Conservation (phyloP, 1,140 invertebrate species). For the Platorchestia sp. region DNA sequence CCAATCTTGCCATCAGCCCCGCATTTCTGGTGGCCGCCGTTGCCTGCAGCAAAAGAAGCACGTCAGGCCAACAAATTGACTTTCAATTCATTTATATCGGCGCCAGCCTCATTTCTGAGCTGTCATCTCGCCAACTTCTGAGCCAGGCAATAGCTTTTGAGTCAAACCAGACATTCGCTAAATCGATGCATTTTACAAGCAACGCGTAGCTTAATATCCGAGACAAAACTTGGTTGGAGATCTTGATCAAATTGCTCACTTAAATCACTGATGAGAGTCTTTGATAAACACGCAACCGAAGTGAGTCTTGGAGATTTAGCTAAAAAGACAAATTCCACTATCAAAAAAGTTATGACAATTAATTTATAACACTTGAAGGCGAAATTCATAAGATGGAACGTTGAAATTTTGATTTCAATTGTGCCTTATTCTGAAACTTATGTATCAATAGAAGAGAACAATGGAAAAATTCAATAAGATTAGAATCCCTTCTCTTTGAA, state of each 20-base stretch:
- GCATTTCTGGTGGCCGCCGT: background rate
- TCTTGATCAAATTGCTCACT: background rate
- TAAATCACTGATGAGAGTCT: background rate
- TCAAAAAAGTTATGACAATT: background rate
- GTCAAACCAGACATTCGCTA: background rate
- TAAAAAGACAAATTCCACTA: background rate
- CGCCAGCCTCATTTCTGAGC: background rate
- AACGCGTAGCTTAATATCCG: background rate
- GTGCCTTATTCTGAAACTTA: no score
- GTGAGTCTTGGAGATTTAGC: background rate
- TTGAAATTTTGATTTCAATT: no score
- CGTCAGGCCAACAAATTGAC: conserved; percentile 36
- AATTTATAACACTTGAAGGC: no score
- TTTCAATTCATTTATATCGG: conserved; percentile 21
- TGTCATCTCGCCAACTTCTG: background rate
- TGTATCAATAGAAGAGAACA: no score
- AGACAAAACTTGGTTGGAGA: background rate
- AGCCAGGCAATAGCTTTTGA: background rate
- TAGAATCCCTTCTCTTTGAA: no score
- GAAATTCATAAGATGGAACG: no score
- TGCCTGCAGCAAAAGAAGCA: background rate
- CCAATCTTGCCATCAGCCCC: background rate
- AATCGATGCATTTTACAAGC: background rate
- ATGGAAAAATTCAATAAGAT: no score
- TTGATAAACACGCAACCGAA: background rate